These are phyloP conservation scores for Trochalopteron elliotii DNA, from an alignment of 2,113 vertebrate species.

Conservation along the genomic window DNA sequence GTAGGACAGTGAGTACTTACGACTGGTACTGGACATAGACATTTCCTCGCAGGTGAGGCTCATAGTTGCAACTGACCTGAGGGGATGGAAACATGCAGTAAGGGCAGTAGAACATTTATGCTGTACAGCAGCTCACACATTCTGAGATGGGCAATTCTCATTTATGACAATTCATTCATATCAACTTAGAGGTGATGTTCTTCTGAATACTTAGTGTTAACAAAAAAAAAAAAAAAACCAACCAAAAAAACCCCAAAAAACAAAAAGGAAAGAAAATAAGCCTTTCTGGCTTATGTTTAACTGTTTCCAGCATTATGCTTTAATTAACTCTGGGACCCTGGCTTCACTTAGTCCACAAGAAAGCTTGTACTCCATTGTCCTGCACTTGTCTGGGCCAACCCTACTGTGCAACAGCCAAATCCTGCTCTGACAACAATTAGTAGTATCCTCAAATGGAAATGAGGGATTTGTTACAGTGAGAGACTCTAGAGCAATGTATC, in stretches of 20 bases:
- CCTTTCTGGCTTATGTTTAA: neutral
- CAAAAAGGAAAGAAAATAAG: neutral
- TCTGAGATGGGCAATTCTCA: neutral
- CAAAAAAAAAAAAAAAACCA: too few relatives aligned
- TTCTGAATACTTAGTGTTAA: neutral
- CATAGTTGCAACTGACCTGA: conserved; percentile 96
- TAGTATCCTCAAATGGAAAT: neutral
- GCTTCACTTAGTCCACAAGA: neutral
- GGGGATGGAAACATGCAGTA: neutral
- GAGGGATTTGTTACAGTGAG: neutral
- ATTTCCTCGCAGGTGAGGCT: conserved; percentile 95
- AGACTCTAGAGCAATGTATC: neutral
- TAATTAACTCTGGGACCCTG: neutral
- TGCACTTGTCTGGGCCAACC: neutral
- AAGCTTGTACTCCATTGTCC: neutral
- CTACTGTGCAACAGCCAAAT: neutral
- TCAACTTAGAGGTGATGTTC: neutral
- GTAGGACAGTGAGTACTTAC: conserved; percentile 75
- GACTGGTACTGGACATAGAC: conserved; percentile 94
- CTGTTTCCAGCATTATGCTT: neutral
- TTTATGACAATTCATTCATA: neutral
- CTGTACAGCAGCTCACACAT: neutral
- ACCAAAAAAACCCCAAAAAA: too few relatives aligned
- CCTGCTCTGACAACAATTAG: neutral
- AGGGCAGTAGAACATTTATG: neutral